Evolutionary conservation across 1,140 invertebrate genomes (phyloP), one percentile per base, ranked within the genome.

Genomic region (Pseudomyrmex sp.): DNA sequence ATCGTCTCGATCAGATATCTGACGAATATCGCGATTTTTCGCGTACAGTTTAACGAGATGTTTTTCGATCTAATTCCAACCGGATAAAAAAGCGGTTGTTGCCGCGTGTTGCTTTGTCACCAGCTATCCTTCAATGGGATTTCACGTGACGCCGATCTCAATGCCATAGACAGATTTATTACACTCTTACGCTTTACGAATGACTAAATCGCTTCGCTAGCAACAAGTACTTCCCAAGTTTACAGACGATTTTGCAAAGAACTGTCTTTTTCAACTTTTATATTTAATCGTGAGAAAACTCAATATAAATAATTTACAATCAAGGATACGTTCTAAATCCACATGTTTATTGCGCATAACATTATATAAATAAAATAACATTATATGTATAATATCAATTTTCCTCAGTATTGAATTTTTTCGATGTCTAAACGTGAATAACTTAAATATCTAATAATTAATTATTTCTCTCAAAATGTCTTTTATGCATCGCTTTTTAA

Each of bases 61-160:
- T 54, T 48, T 59, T 80, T 50, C 23, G 46, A 12, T 15, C 44
- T 8, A 5, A 7, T 35, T 35, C 35, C 35, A 56, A 56, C 18
- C 10, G 44, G 35, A 23, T 50, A 70, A 79, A 26, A 26, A 44
- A 63, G 20, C 52, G 13, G 2, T 48, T 48, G 20, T 15, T 9
- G n/a, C n/a, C 15, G 3, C 46, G 20, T 3, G 50, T 26, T 72
- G 58, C 35, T 18, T 80, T 72, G 46, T 52, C 13, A 52, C 50
- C 20, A 23, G 44, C 56, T 80, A 80, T 80, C 66, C 76, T 70
- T 70, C 76, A 80, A 70, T 70, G 23, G 15, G 7, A 72, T 61
- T 59, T 48, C 76, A 70, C 65, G 76, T 79, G 76, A 80, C 23
- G 44, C 8, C 44, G 18, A 1, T 61, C 23, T 80, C 76, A 72